A percentile compares a stretch with the other conserved stretches of the same genome.
phyloP scores from a whole-genome alignment of 2,797 vertebrate species.

The Odontamblyopus lacepedii region DNA sequence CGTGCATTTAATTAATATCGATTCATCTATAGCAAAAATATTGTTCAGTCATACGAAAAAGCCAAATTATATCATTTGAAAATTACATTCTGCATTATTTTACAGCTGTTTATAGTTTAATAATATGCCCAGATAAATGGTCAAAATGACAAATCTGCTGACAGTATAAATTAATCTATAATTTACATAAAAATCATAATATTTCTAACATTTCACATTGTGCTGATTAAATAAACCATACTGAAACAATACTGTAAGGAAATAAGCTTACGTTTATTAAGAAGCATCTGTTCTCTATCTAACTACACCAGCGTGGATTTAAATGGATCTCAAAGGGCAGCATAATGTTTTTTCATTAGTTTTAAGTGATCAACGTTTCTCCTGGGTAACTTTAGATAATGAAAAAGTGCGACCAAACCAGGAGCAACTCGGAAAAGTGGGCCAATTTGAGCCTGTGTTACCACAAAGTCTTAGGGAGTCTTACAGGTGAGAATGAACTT shows the following conservation, averaged over 20 bases:
- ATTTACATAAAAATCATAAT: constrained; percentile 2
- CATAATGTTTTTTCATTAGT: constrained; percentile 35
- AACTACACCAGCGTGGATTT: constrained; percentile 25
- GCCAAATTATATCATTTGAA: background rate
- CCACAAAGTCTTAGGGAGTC: constrained; percentile 20
- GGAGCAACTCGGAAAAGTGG: background rate
- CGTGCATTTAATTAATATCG: background rate
- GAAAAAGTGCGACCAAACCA: constrained; percentile 7
- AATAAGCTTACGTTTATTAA: constrained; percentile 24
- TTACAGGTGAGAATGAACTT: constrained; percentile 19
- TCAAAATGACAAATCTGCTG: background rate
- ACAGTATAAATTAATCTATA: background rate
- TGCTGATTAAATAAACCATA: constrained; percentile 20
- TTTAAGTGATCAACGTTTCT: constrained; percentile 23
- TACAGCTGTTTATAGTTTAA: too few relatives aligned
- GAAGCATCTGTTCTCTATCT: constrained; percentile 26
- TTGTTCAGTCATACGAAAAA: background rate
- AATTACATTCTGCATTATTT: background rate
- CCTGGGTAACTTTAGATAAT: constrained; percentile 12
- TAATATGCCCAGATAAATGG: background rate
- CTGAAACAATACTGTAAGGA: constrained; percentile 8
- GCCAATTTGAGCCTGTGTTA: background rate
- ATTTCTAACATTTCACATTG: constrained; percentile 6
- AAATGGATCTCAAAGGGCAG: constrained; percentile 32
- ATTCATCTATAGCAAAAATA: background rate